Base-by-base conservation (phyloP, 2,888 invertebrate species). In the Netelia melanura region DNA sequence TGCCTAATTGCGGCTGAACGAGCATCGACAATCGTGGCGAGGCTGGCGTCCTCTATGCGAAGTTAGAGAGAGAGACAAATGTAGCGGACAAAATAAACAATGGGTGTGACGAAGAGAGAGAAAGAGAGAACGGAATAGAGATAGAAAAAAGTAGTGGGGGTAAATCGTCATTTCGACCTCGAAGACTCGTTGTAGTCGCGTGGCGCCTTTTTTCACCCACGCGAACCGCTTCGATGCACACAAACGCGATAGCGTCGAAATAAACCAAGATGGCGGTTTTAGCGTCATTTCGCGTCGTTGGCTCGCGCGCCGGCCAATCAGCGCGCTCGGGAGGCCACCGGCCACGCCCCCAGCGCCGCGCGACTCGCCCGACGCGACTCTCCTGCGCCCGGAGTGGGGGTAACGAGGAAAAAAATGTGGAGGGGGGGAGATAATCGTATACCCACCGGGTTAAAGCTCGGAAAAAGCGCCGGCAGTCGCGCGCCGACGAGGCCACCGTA, bases 1-100 rank as follows among this genome's bases (percentile, higher is more conserved):
- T 89, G 87, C 86, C 89, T 91, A 91, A 91, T 90, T 91, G 90
- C 90, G 89, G 89, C 88, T 87, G 89, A 89, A 88, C 88, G 89
- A 90, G 86, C 89, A 90, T 89, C 87, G 88, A 90, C 90, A 89
- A 90, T 88, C 87, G 88, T 81, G 21, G 58, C 65, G 56, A 56
- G 58, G 43, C 65, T 25, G n/a, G 58, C 43, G 21, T 10, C 14
- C 17, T 44, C 21, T 65, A 30, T 17, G 10, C 14, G 48, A 10
- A 44, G 52, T 23, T 8, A 68, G 68, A 68, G 52, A 48, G n/a
- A 21, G 48, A 44, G 52, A 68, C 3, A 68, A 23, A 68, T 3
- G 25, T 38, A 56, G 5, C 9, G 25, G 56, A n/a, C n/a, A 21
- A n/a, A 6, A n/a, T 1, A 17, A 38, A n/a, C 38, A 52, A 38